Base-by-base conservation (phyloP, 2,113 vertebrate species). In the Bagarius yarrelli region DNA sequence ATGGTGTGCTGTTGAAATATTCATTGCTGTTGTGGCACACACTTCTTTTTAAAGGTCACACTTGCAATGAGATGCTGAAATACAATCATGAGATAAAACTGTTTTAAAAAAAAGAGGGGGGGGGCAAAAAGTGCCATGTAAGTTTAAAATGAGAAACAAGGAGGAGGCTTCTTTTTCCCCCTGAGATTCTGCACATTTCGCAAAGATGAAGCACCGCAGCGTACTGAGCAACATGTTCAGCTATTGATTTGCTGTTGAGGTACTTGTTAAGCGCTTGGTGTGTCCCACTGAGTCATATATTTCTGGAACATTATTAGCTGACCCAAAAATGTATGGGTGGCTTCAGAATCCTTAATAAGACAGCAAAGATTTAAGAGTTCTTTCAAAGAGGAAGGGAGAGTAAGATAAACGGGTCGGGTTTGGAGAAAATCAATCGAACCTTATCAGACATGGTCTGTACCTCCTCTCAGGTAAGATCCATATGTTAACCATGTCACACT, bases 1-100 rank as follows among this genome's bases (percentile, higher is more conserved):
- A 76, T 55, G 1, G 36, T 55, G 78, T 55, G 56, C 50, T 72
- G 81, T 61, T 85, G 73, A 85, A 85, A 85, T 85, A 79, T 85
- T 79, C 84, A 83, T 80, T 76, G 69, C 36, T 23, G 34, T 82
- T 83, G 78, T 83, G 78, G 74, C 19, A 13, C 78, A 30, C 52
- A 47, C 74, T 55, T 71, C 78, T 70, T 63, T 32, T 64, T 74
- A 83, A 74, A 85, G 63, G 44, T 69, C 55, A 78, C 64, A 64
- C 25, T 53, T 69, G 60, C 76, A 67, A 59, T 47, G 56, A 86
- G 63, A 80, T 67, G 59, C n/a, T 72, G 40, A 83, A 50, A 80
- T 77, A 77, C 61, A 80, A 72, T 70, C 18, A 76, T 14, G 44
- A 57, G 47, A 78, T 81, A 71, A 56, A 60, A 74, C 69, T 59